Evolutionary conservation across 2,113 vertebrate genomes (phyloP), one percentile per base, ranked within the genome.

Genomic region (Nematolebias whitei): DNA sequence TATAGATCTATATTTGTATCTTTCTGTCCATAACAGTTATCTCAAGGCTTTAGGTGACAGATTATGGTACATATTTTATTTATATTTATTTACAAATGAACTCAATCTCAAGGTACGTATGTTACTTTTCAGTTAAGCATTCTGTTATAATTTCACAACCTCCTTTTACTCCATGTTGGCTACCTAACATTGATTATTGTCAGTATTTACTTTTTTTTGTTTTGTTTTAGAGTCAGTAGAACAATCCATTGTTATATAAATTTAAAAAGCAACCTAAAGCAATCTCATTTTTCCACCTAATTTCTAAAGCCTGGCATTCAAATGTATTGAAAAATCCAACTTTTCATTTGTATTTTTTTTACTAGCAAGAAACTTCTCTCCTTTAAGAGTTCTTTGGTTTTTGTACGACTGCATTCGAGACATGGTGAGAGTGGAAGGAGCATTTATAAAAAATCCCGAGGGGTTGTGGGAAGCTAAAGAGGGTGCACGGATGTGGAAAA

Each of bases 401-500:
- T 51, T 38, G 35, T 77, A 52, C 24, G 60, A 63, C 43, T 59
- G 47, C 52, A 71, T 29, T 70, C 24, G 23, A 74, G 50, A 61
- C 47, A 51, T 4, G 12, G 12, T 1, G 11, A 53, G 66, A 29
- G 7, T 24, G 44, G 49, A 62, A 23, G 52, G 53, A 76, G 68
- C 74, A 56, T 67, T 84, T 79, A 19, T 16, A 9, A 54, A 29
- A n/a, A 71, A 68, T 54, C 78, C 62, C 74, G 15, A 7, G 59
- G 70, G 70, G 53, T 79, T 65, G 50, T 4, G 47, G 48, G 62
- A 63, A 12, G 71, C 58, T 67, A 22, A 74, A 78, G 60, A 74
- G 48, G 52, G 50, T 53, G 48, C 56, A 71, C 32, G 64, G 64
- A 78, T 60, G 72, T 68, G 78, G 73, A 78, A 82, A 59, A 68